Evolutionary conservation across 64 coral and sea anemone genomes (phyloP).

Genomic region (Catalaphyllia jardinei): DNA sequence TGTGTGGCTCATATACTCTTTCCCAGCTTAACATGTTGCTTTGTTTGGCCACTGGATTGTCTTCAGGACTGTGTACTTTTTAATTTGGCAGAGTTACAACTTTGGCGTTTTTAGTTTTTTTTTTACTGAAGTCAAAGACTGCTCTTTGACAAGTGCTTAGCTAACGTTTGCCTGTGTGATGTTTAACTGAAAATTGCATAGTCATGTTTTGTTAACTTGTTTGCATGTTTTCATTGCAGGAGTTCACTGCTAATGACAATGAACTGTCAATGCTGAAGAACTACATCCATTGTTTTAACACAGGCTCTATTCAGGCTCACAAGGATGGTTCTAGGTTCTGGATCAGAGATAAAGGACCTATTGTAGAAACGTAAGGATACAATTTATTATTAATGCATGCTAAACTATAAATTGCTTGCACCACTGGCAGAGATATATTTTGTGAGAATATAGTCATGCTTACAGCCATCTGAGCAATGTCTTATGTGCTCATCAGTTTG

Average conservation of each 20-base stretch:
- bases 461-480: too few relatives aligned
- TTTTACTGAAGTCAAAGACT: too few relatives aligned
- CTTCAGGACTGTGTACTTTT: too few relatives aligned
- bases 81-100: too few relatives aligned
- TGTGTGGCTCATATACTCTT: too few relatives aligned
- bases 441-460: background rate
- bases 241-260: constrained; percentile 68
- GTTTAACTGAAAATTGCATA: too few relatives aligned
- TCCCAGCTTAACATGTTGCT: too few relatives aligned
- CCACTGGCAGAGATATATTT: background rate
- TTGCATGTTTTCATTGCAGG: constrained; percentile 43
- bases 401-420: background rate
- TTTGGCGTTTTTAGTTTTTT: too few relatives aligned
- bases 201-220: background rate
- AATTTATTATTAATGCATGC: background rate
- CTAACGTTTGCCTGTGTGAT: too few relatives aligned
- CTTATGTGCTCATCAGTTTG: too few relatives aligned
- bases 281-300: constrained; percentile 92
- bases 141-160: too few relatives aligned
- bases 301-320: constrained; percentile 90
- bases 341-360: constrained; percentile 96
- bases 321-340: constrained; percentile 95
- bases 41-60: too few relatives aligned
- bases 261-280: constrained; percentile 89
- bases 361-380: constrained; percentile 87